A percentile compares a stretch with the other conserved stretches of the same genome.
Conservation (phyloP, 30 jellyfish, hydroid and myxozoan species). For the Mastigias papua region DNA sequence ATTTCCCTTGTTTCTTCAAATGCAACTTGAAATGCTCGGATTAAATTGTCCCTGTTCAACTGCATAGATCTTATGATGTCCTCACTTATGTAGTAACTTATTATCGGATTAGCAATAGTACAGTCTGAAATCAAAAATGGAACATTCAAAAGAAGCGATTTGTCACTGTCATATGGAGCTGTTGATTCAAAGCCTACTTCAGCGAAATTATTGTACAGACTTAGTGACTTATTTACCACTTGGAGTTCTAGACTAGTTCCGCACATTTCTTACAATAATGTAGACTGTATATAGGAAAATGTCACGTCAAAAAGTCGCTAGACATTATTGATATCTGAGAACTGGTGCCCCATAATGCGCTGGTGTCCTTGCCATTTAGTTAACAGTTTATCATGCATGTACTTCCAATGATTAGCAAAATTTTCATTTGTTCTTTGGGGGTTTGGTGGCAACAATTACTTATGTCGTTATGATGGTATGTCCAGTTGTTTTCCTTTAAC, state of each 20-base stretch:
- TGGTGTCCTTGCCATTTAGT: background rate
- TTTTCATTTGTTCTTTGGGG: background rate
- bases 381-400: background rate
- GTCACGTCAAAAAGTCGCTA: background rate
- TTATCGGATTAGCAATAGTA: constrained; percentile 59
- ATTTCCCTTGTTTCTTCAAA: background rate
- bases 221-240: background rate
- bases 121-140: constrained; percentile 58
- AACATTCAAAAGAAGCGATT: constrained; percentile 6
- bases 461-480: background rate
- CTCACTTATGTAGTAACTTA: constrained; percentile 69
- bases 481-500: background rate
- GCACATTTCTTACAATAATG: background rate
- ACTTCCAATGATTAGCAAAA: background rate
- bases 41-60: background rate
- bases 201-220: constrained; percentile 2
- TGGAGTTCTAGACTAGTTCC: constrained; percentile 2
- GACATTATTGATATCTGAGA: background rate
- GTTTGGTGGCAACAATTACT: background rate
- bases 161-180: constrained; percentile 14
- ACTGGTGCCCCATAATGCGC: background rate
- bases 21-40: constrained; percentile 1
- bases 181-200: constrained; percentile 36
- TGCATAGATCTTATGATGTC: constrained; percentile 29
- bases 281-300: background rate